Evolutionary conservation across 2,113 vertebrate species (phyloP), one percentile per base, ranked within the genome.

Genomic region (Malurus melanocephalus): DNA sequence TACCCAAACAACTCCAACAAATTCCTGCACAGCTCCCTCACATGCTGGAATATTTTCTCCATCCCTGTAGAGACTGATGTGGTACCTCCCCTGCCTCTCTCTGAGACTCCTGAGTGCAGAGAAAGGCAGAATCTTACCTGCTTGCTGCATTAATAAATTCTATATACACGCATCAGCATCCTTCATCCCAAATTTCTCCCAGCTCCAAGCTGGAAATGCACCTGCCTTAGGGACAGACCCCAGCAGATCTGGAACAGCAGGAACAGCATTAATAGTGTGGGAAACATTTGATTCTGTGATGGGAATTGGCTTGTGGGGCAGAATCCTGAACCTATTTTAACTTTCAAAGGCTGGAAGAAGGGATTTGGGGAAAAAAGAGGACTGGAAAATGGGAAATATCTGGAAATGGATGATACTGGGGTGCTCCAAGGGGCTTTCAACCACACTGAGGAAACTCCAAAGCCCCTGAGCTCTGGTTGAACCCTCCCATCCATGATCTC

Each of bases 261-360:
- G 33, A 42, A 23, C 20, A 65, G 18, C 42, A 49, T 12, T 22
- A 61, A 28, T 16, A 68, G 6, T 2, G 7, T 73, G 32, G 18
- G 20, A 33, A 81, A 48, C 20, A 10, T 6, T 79, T 49, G 55
- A 57, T 73, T 9, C 32, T 30, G 5, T 22, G 18, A 42, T 6
- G 27, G 7, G 12, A 16, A 26, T 26, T 55, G 20, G 3, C 8
- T 52, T 72, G 22, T 45, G 24, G 28, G 30, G 13, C 22, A 72
- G 64, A 40, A 72, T 82, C 30, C 2, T 0, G 0, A 40, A 51
- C 10, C 49, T 12, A 13, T 62, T 86, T 89, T 1, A 2, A 16
- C 28, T 93, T 88, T 43, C 21, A 52, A 42, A 19, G 42, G 6
- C 26, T 45, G 21, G 16, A 75, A 82, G 45, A 13, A 7, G 16